Evolutionary conservation across 2,797 vertebrate genomes (phyloP).

Genomic region (Synanceia verrucosa): DNA sequence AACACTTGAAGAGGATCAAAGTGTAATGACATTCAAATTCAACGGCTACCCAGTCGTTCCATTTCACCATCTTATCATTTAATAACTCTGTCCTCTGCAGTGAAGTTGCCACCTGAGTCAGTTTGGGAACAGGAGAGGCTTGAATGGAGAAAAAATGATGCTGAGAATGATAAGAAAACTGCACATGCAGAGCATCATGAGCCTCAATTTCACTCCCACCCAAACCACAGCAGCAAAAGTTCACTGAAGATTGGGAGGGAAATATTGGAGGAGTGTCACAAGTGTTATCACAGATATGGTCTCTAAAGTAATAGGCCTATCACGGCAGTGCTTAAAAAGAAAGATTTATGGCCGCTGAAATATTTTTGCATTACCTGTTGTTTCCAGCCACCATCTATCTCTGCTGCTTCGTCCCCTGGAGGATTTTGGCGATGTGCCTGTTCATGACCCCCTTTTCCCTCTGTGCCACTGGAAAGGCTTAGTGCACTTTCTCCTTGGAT

Average conservation of each 20-base stretch:
- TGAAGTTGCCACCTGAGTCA: slow-evolving; percentile 13
- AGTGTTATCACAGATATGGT: slow-evolving; percentile 67
- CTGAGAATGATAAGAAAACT: slow-evolving; percentile 36
- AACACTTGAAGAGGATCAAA: slow-evolving; percentile 48
- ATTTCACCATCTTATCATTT: slow-evolving; percentile 38
- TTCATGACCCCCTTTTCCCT: slow-evolving; percentile 22
- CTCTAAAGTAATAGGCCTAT: slow-evolving; percentile 72
- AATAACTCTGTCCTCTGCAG: slow-evolving; percentile 35
- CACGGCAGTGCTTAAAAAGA: slow-evolving; percentile 49
- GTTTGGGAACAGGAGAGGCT: slow-evolving; percentile 1
- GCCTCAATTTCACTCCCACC: slow-evolving; percentile 28
- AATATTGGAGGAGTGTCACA: slow-evolving; percentile 44
- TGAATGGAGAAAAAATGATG: not conserved
- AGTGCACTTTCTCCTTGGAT: slow-evolving; percentile 69
- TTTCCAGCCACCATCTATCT: slow-evolving; percentile 66
- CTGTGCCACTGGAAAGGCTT: slow-evolving; percentile 42
- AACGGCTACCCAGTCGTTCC: slow-evolving; percentile 5
- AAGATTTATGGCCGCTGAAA: slow-evolving; percentile 73
- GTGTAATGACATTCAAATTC: slow-evolving; percentile 51
- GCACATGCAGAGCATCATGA: slow-evolving; percentile 2
- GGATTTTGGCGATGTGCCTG: slow-evolving; percentile 56
- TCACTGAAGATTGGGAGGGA: slow-evolving; percentile 29
- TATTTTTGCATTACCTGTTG: slow-evolving; percentile 78
- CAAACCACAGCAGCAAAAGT: slow-evolving; percentile 43
- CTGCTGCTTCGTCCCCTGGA: slow-evolving; percentile 66